Evolutionary conservation across 1,140 invertebrate species (phyloP), one percentile per base, ranked within the genome.

Genomic region (Mercenaria mercenaria): DNA sequence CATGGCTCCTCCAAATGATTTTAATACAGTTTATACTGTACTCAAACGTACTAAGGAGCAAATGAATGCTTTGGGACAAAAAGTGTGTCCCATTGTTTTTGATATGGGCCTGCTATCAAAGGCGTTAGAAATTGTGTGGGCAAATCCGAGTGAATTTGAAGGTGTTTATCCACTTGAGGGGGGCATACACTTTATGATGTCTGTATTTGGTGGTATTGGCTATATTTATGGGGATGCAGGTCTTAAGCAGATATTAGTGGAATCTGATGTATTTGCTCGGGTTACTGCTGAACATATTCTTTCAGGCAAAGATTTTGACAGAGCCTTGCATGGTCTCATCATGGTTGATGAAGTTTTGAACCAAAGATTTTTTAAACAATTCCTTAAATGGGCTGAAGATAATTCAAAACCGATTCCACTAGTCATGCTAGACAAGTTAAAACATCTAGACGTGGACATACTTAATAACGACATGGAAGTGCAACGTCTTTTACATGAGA

Each of bases 221-320:
- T 26, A 50, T 11, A 39, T 85, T 20, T 85, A 47, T 85, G 82
- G 67, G 26, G 69, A 85, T 85, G 34, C 83, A n/a, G 64, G 67
- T 10, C 26, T 85, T 10, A 74, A 37, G n/a, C n/a, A 34, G 18
- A 15, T 85, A 6, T 10, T 69, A 15, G 37, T 67, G 15, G 59
- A 89, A 41, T 81, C 77, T 34, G 47, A 47, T 52, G 56, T 82
- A 0, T 81, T 47, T 81, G 77, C 76, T 72, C 0, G 11, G 43
- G 39, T 34, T 6, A 89, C 76, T 23, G 76, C 37, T 26, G 61
- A 72, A 29, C 76, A 81, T 0, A 89, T 82, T 15, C 32, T 72
- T 6, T 81, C 56, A 18, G 87, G 50, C 10, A 89, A 89, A 81
- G 87, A 89, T 0, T 80, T 81, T 89, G 87, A 82, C 26, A 26